phyloP scores from a whole-genome alignment of 35 echinoderm and acorn worm species.

The Chiridota heheva region DNA sequence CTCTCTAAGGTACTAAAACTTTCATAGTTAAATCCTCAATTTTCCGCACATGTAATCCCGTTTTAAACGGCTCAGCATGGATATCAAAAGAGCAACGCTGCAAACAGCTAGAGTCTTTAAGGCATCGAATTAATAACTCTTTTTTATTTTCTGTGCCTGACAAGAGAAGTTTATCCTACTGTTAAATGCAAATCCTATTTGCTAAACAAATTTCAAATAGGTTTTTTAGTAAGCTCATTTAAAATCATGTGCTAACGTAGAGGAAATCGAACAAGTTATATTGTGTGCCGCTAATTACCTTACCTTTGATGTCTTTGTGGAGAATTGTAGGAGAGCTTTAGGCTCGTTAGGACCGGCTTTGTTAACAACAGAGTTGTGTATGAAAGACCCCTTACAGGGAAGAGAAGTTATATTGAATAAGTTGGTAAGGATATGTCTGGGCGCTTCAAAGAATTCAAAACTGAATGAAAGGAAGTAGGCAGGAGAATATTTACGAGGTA shows the following conservation, averaged over 20 bases:
- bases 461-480: slow-evolving; percentile 7
- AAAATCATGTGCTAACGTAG: background rate
- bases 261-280: slow-evolving; percentile 27
- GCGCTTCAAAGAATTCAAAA: background rate
- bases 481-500: slow-evolving; percentile 16
- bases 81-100: slow-evolving; percentile 31
- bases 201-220: slow-evolving; percentile 12
- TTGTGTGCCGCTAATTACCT: slow-evolving; percentile 31
- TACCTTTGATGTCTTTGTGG: slow-evolving; percentile 12
- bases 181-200: slow-evolving; percentile 37
- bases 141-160: background rate
- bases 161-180: background rate
- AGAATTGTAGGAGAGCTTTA: slow-evolving; percentile 22
- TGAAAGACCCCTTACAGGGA: background rate
- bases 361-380: too few species aligned
- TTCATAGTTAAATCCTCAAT: slow-evolving; percentile 2
- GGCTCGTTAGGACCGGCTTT: background rate
- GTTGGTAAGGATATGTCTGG: background rate
- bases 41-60: slow-evolving; percentile 3
- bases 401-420: slow-evolving; percentile 7
- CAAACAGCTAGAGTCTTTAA: slow-evolving; percentile 1
- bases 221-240: slow-evolving; percentile 26
- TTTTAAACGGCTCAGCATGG: background rate
- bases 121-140: slow-evolving; percentile 34
- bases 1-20: background rate